phyloP scores from a whole-genome alignment of 2,888 invertebrate species.

The Entomobrya proxima region DNA sequence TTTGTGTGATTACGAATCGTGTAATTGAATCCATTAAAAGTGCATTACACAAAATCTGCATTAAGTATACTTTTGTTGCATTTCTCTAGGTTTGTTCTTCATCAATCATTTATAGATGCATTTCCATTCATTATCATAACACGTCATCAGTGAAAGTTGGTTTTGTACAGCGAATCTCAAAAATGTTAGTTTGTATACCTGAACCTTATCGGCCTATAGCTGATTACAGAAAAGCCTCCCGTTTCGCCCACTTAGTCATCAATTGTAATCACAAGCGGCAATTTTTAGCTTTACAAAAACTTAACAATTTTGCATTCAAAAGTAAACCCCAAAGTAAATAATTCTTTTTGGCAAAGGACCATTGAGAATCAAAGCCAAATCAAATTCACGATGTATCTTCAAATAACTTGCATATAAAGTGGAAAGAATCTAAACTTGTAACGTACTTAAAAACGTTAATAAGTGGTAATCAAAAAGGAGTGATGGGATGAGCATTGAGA shows the following conservation, averaged over 20 bases:
- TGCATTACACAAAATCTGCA: no score
- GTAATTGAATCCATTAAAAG: no score
- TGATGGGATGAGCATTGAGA: background rate
- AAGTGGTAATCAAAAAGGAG: background rate
- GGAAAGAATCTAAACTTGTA: background rate
- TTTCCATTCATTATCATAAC: background rate
- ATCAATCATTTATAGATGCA: no score
- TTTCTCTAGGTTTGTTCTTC: no score
- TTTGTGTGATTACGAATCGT: no score
- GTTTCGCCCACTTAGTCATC: background rate
- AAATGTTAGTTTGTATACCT: background rate
- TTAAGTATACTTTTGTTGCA: no score
- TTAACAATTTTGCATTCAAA: background rate
- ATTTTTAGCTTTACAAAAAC: background rate
- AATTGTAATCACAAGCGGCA: constrained; percentile 16
- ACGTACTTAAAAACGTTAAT: background rate
- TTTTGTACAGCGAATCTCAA: background rate
- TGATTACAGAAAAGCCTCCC: background rate
- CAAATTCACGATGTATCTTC: background rate
- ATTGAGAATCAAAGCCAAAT: background rate
- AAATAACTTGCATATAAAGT: background rate
- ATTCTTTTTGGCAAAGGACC: background rate
- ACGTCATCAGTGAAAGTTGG: constrained; percentile 19
- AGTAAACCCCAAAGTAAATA: no score
- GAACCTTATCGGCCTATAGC: constrained; percentile 7